phyloP scores from a whole-genome alignment of 2,113 vertebrate genomes.

The Vulpes vulpes region DNA sequence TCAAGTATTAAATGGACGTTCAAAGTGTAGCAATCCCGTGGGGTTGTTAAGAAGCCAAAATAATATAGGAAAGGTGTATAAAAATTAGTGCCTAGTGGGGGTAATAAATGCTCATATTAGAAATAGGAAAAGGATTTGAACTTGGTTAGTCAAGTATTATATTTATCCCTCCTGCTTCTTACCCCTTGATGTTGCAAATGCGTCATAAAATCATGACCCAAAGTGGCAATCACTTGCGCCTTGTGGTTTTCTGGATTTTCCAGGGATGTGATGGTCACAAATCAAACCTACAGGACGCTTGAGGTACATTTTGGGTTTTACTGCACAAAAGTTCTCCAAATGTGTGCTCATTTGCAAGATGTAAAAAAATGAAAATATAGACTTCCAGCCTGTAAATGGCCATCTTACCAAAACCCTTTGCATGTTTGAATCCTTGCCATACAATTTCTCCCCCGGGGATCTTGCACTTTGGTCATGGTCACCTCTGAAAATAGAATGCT shows the following conservation, averaged over 20 bases:
- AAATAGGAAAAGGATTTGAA: background rate
- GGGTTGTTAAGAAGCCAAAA: background rate
- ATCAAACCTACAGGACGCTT: background rate
- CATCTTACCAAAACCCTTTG: background rate
- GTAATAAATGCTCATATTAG: background rate
- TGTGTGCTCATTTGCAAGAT: background rate
- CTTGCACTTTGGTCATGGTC: fast-evolving
- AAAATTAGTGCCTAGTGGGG: background rate
- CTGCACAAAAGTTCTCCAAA: background rate
- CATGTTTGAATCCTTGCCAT: background rate
- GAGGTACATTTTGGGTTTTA: background rate
- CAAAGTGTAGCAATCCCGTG: background rate
- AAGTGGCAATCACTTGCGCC: background rate
- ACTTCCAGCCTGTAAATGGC: background rate
- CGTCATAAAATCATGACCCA: background rate
- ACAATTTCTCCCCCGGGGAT: fast-evolving
- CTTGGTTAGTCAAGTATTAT: background rate
- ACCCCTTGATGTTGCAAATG: background rate
- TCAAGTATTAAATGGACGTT: background rate
- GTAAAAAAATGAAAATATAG: background rate
- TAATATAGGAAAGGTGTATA: background rate
- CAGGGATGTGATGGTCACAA: background rate
- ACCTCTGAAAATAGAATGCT: background rate
- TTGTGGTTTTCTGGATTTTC: background rate
- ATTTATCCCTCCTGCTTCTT: background rate